A percentile compares a stretch with the other conserved stretches of the same genome.
These are phyloP conservation scores for Blastomussa wellsi DNA, from an alignment of 92 coral and sea anemone genomes.

Conservation along the genomic window DNA sequence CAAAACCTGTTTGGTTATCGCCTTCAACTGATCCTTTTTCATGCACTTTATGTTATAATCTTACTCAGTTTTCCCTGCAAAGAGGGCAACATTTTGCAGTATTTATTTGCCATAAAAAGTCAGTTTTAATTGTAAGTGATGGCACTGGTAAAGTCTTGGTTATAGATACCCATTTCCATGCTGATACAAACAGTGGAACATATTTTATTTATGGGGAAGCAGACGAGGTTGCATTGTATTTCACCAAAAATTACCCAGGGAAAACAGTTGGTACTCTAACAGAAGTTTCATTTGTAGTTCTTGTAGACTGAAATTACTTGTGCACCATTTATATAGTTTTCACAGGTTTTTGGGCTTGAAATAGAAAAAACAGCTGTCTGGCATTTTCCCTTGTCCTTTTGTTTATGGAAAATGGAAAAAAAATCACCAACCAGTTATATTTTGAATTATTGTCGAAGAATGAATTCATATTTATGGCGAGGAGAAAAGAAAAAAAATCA, in stretches of 20 bases:
- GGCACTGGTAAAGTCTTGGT: conserved; percentile 27
- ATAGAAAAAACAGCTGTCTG: not conserved
- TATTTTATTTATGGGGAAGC: conserved; percentile 20
- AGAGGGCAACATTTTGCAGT: conserved; percentile 24
- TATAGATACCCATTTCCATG: conserved; percentile 30
- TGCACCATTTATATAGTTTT: not conserved
- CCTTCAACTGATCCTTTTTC: conserved; percentile 30
- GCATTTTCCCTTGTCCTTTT: conserved; percentile 4
- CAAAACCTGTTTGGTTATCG: conserved; percentile 34
- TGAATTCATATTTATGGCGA: no score
- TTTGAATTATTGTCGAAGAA: no score
- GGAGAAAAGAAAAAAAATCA: not conserved
- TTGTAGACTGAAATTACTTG: not conserved
- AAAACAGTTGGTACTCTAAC: conserved; percentile 33
- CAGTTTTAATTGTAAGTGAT: conserved; percentile 28
- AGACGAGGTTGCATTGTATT: conserved; percentile 23
- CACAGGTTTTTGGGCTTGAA: conserved; percentile 4
- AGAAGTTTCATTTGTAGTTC: conserved; percentile 27
- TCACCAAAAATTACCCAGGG: conserved; percentile 11
- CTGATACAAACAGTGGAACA: conserved; percentile 33
- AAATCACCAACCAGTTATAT: no score
- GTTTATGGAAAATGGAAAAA: not conserved
- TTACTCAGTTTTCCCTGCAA: conserved; percentile 18
- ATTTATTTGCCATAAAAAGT: not conserved
- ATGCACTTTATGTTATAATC: conserved; percentile 21